A percentile compares a stretch with the other conserved stretches of the same genome.
phyloP scores from a whole-genome alignment of 2,888 invertebrate species.

The Megaustenia siamemsis region DNA sequence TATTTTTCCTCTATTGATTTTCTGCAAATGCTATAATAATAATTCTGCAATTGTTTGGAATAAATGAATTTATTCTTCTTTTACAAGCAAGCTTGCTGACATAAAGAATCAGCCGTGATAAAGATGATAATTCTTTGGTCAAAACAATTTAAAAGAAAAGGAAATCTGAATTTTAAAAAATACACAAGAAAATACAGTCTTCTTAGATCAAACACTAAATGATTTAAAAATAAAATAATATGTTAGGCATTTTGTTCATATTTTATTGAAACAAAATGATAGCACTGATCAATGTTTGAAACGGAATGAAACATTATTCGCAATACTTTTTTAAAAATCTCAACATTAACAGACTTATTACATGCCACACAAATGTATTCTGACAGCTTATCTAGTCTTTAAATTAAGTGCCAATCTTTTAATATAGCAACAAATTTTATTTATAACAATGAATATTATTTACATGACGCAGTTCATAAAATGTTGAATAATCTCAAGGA shows the following conservation, averaged over 20 bases:
- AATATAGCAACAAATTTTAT: background rate
- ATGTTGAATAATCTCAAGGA: background rate
- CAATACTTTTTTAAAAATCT: constrained; percentile 7
- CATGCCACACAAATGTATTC: background rate
- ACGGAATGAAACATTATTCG: constrained; percentile 49
- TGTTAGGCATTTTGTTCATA: background rate
- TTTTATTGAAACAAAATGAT: constrained; percentile 49
- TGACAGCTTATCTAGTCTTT: background rate
- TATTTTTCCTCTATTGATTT: too few species aligned
- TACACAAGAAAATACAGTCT: too few species aligned
- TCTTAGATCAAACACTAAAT: too few species aligned
- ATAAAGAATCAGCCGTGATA: too few species aligned
- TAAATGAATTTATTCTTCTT: too few species aligned
- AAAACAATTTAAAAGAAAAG: too few species aligned
- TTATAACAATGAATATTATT: background rate
- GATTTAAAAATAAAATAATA: background rate
- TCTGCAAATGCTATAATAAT: too few species aligned
- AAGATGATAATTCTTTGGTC: too few species aligned
- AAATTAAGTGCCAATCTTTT: background rate
- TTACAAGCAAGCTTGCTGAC: too few species aligned
- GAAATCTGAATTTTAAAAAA: too few species aligned
- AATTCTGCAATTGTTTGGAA: too few species aligned
- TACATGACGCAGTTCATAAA: background rate
- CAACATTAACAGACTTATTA: constrained; percentile 5
- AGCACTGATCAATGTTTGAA: constrained; percentile 34